Evolutionary conservation across 2,888 invertebrate species (phyloP), one percentile per base, ranked within the genome.

Genomic region (Chydorus sphaericus): DNA sequence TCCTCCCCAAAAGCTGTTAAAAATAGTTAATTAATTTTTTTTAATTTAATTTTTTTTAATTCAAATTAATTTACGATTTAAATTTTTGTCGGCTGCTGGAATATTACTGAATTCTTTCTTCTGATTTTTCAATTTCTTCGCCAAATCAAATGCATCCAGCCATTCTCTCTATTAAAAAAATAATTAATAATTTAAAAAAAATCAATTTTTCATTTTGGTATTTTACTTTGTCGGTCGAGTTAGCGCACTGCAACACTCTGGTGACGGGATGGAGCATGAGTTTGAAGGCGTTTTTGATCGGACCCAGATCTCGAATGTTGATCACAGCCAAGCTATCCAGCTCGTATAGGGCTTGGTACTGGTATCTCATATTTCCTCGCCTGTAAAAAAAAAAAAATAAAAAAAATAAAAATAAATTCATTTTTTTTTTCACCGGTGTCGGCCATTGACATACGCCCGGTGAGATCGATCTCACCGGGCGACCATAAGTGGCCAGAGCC

Each of bases 261-360:
- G 91, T 86, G 62, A 92, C 91, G 23, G 94, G 93, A 66, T 93
- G 93, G 54, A 90, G 91, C 61, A 96, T 75, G 10, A 96, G 80
- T 71, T 96, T 96, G 66, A 96, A 92, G 4, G 91, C 90, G 70
- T 92, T 83, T 68, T 90, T 91, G 1, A 91, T 83, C 60, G 83
- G 85, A 52, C 88, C 90, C 59, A 88, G 76, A 72, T 94, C 90
- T 64, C 87, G 76, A 53, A 94, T 90, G 70, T 96, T 96, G 0
- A 96, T 92, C 28, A 94, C 86, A 23, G 93, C 94, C 63, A 94
- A 74, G 68, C 84, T 89, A 66, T 89, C 88, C 39, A 91, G 75
- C 63, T 89, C 85, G 68, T 89, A 90, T 65, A 84, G 77, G 10
- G 79, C 79, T 70, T 89, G 86, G 73, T 85, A 87, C 68, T 84